Evolutionary conservation across 2,888 invertebrate species (phyloP).

Genomic region (Carabus problematicus): DNA sequence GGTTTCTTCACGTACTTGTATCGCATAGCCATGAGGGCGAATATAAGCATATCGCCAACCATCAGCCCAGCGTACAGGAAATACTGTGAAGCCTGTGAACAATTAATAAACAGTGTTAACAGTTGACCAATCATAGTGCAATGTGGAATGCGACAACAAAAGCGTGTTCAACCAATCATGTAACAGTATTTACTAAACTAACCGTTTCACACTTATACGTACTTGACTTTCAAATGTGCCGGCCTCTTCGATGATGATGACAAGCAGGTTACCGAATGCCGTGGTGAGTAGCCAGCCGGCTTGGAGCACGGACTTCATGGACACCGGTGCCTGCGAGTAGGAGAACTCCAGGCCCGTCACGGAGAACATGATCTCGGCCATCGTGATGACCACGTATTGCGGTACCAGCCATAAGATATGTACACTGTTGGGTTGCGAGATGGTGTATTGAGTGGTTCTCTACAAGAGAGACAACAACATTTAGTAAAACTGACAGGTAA

Average conservation of each 20-base stretch:
- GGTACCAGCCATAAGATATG: slow-evolving; percentile 89
- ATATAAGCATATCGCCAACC: slow-evolving; percentile 62
- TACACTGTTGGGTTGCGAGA: slow-evolving; percentile 75
- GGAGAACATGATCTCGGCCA: slow-evolving; percentile 95
- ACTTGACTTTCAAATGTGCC: slow-evolving; percentile 80
- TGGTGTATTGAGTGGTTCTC: slow-evolving; percentile 45
- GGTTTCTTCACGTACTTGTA: slow-evolving; percentile 57
- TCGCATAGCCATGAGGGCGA: slow-evolving; percentile 62
- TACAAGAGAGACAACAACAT: slow-evolving; percentile 45
- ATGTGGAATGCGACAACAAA: too few species aligned
- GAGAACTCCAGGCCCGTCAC: slow-evolving; percentile 96
- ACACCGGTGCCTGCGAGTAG: slow-evolving; percentile 89
- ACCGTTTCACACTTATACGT: slow-evolving; percentile 53
- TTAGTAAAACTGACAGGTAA: neutral
- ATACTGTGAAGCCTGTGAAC: slow-evolving; percentile 61
- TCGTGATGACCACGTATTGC: slow-evolving; percentile 91
- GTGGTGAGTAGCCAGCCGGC: slow-evolving; percentile 93
- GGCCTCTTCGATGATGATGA: slow-evolving; percentile 85
- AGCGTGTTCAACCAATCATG: neutral
- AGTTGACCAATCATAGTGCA: too few species aligned
- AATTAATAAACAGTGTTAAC: slow-evolving; percentile 50
- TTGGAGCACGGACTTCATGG: slow-evolving; percentile 94
- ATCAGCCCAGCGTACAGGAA: slow-evolving; percentile 66
- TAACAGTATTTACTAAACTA: too few species aligned
- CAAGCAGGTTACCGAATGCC: slow-evolving; percentile 92